phyloP scores from a whole-genome alignment of 2,797 vertebrate genomes.

The Clamator glandarius region DNA sequence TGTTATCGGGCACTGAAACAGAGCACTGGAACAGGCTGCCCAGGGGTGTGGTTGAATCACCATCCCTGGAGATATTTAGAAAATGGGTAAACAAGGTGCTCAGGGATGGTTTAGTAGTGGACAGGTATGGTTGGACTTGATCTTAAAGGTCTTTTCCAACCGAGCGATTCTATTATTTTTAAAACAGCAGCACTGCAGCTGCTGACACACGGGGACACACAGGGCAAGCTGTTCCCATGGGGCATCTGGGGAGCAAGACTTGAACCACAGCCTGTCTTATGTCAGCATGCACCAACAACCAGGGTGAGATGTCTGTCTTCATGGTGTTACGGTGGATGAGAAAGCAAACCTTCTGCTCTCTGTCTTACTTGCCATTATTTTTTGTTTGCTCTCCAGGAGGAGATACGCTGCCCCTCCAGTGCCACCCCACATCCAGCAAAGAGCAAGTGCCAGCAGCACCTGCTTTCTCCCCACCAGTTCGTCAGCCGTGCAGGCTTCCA shows the following conservation, averaged over 20 bases:
- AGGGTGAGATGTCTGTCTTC: neutral
- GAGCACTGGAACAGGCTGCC: no score
- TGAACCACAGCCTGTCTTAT: neutral
- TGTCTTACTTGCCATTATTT: neutral
- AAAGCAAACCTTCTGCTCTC: neutral
- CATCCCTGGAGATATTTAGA: no score
- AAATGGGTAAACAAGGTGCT: no score
- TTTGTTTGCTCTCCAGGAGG: constrained; percentile 75
- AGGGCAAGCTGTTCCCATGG: accelerated
- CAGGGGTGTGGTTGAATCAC: no score
- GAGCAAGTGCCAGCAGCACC: neutral
- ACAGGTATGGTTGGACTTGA: no score
- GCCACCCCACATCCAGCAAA: constrained; percentile 62
- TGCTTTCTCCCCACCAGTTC: neutral
- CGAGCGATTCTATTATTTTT: neutral
- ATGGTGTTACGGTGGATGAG: neutral
- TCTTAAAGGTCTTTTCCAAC: no score
- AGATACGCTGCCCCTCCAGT: constrained; percentile 74
- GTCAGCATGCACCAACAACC: accelerated
- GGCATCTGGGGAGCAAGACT: neutral
- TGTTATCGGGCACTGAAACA: no score
- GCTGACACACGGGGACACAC: accelerated
- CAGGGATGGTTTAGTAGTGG: no score
- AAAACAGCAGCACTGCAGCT: neutral
- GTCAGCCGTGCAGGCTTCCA: constrained; percentile 15